Percentiles rank a stretch among this genome's conserved stretches.
Conservation (phyloP, 1,140 invertebrate species). For the Stegodyphus dumicola region DNA sequence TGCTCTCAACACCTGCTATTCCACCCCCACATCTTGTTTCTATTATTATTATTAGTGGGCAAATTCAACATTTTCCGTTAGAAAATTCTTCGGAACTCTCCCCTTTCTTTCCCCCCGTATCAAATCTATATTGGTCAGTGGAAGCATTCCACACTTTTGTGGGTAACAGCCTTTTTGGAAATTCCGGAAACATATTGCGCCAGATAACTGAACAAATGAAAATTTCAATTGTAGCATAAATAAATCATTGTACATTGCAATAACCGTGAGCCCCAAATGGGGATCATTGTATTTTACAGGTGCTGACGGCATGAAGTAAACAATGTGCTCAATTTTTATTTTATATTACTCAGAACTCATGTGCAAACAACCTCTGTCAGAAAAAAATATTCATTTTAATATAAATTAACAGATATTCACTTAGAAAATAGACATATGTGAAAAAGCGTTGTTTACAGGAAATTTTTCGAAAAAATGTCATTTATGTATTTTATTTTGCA, state of each 20-base stretch:
- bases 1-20: conserved; percentile 37
- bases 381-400: conserved; percentile 36
- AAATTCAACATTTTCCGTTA: conserved; percentile 37
- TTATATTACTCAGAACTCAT: conserved; percentile 38
- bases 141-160: conserved; percentile 37
- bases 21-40: conserved; percentile 36
- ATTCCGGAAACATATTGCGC: conserved; percentile 30
- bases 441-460: conserved; percentile 36
- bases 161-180: conserved; percentile 37
- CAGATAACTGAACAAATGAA: conserved; percentile 38
- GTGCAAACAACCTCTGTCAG: conserved; percentile 35
- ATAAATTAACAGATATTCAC: conserved; percentile 39
- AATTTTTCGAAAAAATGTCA: conserved; percentile 39
- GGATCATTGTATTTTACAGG: conserved; percentile 37
- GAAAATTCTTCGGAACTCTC: no score
- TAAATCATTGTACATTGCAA: conserved; percentile 39
- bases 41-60: conserved; percentile 37
- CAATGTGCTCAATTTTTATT: conserved; percentile 35
- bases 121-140: conserved; percentile 36
- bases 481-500: conserved; percentile 16
- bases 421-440: conserved; percentile 40
- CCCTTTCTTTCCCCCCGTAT: conserved; percentile 34
- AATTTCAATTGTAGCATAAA: conserved; percentile 40
- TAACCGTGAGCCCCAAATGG: conserved; percentile 36
- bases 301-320: conserved; percentile 37